Percentiles rank a stretch among this genome's conserved stretches.
Evolutionary conservation across 2,888 invertebrate species (phyloP).

Genomic region (Danaus chrysippus): DNA sequence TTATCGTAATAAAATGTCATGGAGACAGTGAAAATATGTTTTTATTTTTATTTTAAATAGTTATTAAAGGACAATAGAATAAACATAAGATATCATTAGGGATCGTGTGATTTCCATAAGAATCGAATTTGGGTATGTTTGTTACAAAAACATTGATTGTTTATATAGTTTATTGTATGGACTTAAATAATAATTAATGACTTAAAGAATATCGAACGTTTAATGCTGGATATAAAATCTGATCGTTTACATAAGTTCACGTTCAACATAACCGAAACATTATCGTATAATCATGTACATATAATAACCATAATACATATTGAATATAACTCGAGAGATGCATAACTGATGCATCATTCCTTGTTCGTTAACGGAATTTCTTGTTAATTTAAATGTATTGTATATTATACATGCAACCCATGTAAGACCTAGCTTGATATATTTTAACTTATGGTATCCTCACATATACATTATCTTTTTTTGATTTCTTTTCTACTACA

Average conservation of each 20-base stretch:
- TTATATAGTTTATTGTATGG: too few species aligned
- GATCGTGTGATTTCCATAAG: background rate
- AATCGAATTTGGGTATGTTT: background rate
- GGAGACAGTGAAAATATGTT: background rate
- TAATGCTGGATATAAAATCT: too few species aligned
- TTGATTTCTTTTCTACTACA: conserved; percentile 9
- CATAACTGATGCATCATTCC: conserved; percentile 44
- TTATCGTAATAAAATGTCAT: background rate
- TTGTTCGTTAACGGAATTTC: conserved; percentile 58
- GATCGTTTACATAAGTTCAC: conserved; percentile 43
- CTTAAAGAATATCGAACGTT: too few species aligned
- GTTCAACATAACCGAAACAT: too few species aligned
- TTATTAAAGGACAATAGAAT: background rate
- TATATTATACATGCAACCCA: conserved; percentile 46
- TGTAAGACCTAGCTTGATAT: conserved; percentile 42
- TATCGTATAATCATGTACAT: too few species aligned
- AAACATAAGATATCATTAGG: background rate
- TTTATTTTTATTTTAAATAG: background rate
- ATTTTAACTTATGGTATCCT: conserved; percentile 37
- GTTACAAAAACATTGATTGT: too few species aligned
- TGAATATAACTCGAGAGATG: too few species aligned
- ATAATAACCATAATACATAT: too few species aligned
- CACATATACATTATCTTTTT: too few species aligned
- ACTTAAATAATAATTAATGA: too few species aligned
- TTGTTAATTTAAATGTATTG: conserved; percentile 59